Conservation (phyloP, 2,797 vertebrate genomes). For the Rhinichthys osculus region DNA sequence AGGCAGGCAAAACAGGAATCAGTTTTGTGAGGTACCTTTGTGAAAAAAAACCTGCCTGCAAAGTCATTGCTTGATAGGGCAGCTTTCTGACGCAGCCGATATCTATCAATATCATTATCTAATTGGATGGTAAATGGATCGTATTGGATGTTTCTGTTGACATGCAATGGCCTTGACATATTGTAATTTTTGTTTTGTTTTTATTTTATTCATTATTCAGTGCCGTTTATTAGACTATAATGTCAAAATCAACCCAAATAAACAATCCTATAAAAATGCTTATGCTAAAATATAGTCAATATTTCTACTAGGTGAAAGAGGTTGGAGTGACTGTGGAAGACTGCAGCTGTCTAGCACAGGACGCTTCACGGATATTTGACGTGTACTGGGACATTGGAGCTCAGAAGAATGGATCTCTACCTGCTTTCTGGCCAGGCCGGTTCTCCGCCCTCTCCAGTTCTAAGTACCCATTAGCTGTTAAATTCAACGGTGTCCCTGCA, state of each 20-base stretch:
- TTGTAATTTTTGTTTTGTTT: too few relatives aligned
- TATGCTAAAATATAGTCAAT: background rate
- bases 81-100: background rate
- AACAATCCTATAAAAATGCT: background rate
- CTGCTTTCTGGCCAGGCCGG: constrained; percentile 74
- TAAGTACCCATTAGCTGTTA: constrained; percentile 74
- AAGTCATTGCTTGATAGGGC: background rate
- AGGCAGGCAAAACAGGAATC: too few relatives aligned
- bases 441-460: constrained; percentile 79
- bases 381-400: constrained; percentile 78
- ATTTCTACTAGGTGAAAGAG: constrained; percentile 79
- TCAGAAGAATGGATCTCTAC: constrained; percentile 68
- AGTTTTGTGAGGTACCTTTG: too few relatives aligned
- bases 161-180: background rate
- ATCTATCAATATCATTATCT: background rate
- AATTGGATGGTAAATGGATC: background rate
- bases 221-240: background rate
- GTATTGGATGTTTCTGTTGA: background rate
- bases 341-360: constrained; percentile 82
- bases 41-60: background rate
- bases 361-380: constrained; percentile 76
- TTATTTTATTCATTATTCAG: background rate
- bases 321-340: constrained; percentile 77
- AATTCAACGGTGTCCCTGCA: constrained; percentile 78
- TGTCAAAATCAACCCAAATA: constrained; percentile 2